A percentile compares a stretch with the other conserved stretches of the same genome.
phyloP scores from a whole-genome alignment of 2,797 vertebrate genomes.

The Hydrolagus colliei region DNA sequence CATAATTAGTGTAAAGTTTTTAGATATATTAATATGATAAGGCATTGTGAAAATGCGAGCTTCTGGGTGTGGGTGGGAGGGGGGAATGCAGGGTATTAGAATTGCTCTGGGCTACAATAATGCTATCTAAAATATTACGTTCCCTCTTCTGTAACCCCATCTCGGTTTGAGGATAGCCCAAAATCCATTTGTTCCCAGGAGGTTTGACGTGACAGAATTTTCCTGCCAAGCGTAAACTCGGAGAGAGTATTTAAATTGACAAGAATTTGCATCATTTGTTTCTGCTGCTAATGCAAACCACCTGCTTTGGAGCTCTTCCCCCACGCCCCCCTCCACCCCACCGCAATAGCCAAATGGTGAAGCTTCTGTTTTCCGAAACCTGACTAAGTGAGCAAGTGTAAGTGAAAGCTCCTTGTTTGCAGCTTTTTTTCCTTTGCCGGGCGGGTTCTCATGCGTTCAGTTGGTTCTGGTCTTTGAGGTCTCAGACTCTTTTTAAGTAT shows the following conservation, averaged over 20 bases:
- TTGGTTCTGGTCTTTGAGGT: background rate
- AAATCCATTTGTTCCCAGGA: background rate
- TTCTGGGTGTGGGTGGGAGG: no score
- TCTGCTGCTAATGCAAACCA: background rate
- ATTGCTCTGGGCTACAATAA: background rate
- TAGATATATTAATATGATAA: no score
- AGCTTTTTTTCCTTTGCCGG: no score
- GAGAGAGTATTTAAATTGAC: background rate
- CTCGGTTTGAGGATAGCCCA: background rate
- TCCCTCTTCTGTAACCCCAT: background rate
- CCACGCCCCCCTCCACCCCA: no score
- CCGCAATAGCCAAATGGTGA: no score
- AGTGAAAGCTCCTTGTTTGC: background rate
- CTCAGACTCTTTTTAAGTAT: background rate
- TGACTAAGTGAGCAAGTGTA: background rate
- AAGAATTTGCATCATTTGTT: background rate
- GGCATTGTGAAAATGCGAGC: no score
- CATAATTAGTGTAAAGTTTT: no score
- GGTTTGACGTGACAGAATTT: background rate
- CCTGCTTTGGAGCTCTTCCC: background rate
- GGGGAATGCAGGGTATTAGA: no score
- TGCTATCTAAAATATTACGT: background rate
- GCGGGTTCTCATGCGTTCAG: background rate
- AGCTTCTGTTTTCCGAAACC: background rate
- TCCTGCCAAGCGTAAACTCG: background rate